Evolutionary conservation across 2,113 vertebrate species (phyloP).

Genomic region (Butorides virescens): DNA sequence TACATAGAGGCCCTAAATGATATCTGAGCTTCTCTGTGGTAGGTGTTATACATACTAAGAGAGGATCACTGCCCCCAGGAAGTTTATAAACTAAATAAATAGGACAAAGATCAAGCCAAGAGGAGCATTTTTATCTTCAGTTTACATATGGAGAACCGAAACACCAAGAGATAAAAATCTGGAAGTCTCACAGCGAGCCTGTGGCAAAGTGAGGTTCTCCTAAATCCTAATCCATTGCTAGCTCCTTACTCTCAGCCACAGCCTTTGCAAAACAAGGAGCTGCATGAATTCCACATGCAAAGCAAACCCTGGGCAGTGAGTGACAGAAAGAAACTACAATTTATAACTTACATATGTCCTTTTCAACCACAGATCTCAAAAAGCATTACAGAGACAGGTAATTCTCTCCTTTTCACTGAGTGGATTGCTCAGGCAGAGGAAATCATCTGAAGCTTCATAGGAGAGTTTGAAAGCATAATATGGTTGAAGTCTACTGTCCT

Average conservation of each 20-base stretch:
- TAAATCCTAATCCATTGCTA: background rate
- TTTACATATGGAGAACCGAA: background rate
- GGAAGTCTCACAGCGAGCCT: background rate
- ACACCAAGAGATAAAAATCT: background rate
- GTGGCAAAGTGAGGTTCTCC: background rate
- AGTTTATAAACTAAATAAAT: constrained; percentile 30
- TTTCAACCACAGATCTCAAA: background rate
- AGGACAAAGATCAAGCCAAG: constrained; percentile 35
- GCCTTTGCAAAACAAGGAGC: background rate
- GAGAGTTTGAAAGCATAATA: background rate
- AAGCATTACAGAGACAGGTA: background rate
- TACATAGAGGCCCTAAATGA: background rate
- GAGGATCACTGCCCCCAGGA: background rate
- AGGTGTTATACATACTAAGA: background rate
- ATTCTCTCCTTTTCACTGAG: background rate
- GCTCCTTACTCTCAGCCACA: background rate
- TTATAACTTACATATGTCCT: background rate
- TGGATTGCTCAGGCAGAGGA: background rate
- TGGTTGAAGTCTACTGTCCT: background rate
- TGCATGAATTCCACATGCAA: background rate
- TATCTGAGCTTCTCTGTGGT: constrained; percentile 9
- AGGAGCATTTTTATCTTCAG: constrained; percentile 13
- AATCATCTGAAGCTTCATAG: background rate
- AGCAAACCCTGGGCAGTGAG: background rate
- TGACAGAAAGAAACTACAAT: background rate